These are phyloP conservation scores for Streptopelia turtur DNA, from an alignment of 2,797 vertebrate genomes.

Conservation along the genomic window DNA sequence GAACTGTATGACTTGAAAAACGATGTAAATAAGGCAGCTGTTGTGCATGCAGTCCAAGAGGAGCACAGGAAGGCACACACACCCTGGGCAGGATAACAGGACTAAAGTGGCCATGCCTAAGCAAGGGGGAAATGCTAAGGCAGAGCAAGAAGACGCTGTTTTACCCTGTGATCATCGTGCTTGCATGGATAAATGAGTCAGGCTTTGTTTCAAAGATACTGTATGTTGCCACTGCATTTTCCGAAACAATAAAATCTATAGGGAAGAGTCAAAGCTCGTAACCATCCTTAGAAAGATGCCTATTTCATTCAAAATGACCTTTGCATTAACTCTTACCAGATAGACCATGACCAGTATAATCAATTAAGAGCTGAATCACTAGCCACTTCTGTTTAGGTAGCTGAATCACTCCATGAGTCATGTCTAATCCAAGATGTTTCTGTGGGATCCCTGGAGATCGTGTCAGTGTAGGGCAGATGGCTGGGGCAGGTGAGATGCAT, in stretches of 20 bases:
- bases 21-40: not conserved
- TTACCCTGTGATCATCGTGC: not conserved
- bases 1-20: not conserved
- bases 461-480: not conserved
- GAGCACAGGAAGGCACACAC: not conserved
- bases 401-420: constrained; percentile 41
- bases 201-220: not conserved
- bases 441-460: not conserved
- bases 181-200: not conserved
- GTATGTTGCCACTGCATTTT: not conserved
- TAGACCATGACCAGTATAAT: not conserved
- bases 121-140: not conserved
- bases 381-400: not conserved
- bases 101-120: not conserved
- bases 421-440: not conserved
- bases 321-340: not conserved
- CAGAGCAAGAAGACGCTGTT: not conserved
- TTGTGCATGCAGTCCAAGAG: not conserved
- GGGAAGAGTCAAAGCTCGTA: not conserved
- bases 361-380: constrained; percentile 18
- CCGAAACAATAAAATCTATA: not conserved
- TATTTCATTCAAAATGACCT: not conserved
- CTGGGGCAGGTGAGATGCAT: not conserved
- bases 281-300: not conserved
- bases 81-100: not conserved